Percentiles rank a stretch among this genome's conserved stretches.
Evolutionary conservation across 2,888 invertebrate genomes (phyloP).

Genomic region (Entomobrya multifasciata): DNA sequence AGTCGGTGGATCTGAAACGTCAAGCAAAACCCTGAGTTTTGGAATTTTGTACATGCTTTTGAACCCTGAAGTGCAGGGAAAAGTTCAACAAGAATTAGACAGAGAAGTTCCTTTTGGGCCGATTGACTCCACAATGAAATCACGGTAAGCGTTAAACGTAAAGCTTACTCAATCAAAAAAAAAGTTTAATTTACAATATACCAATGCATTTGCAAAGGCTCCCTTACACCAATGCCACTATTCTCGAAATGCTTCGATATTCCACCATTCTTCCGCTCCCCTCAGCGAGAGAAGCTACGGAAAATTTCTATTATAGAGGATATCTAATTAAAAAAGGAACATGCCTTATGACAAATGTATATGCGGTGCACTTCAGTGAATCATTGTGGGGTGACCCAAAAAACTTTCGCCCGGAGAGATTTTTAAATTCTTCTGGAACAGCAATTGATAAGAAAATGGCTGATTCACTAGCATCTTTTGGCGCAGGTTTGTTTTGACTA

Average conservation of each 20-base stretch:
- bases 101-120: neutral
- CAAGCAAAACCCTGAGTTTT: conserved; percentile 66
- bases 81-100: conserved; percentile 39
- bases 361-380: no score
- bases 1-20: conserved; percentile 78
- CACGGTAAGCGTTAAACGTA: neutral
- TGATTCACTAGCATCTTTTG: no score
- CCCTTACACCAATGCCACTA: conserved; percentile 31
- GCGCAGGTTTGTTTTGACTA: no score
- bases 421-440: no score
- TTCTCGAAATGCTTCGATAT: conserved; percentile 7
- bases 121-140: neutral
- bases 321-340: conserved; percentile 42
- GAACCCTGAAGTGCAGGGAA: conserved; percentile 49
- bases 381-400: no score
- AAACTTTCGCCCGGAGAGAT: no score
- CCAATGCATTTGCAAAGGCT: neutral
- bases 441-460: no score
- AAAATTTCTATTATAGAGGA: conserved; percentile 34
- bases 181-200: neutral
- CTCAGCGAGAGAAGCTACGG: neutral
- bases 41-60: conserved; percentile 37
- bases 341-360: no score
- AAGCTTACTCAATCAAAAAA: no score
- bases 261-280: conserved; percentile 13